phyloP scores from a whole-genome alignment of 2,888 invertebrate genomes.

The Drosophila greeni region DNA sequence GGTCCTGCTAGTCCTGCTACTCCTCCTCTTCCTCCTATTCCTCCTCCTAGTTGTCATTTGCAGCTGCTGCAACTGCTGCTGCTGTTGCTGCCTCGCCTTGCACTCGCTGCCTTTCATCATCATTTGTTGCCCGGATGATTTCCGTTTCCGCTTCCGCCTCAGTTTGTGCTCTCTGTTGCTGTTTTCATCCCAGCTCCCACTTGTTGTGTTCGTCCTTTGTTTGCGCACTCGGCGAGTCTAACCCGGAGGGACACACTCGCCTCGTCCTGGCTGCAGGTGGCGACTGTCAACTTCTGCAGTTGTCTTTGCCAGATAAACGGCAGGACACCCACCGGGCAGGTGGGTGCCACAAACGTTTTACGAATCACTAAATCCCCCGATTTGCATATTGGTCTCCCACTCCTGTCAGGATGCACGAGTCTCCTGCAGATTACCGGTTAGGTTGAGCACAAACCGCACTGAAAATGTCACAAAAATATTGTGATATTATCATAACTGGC shows the following conservation, averaged over 20 bases:
- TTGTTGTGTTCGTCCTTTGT: slow-evolving; percentile 16
- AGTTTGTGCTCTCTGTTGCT: slow-evolving; percentile 1
- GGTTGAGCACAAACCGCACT: neutral
- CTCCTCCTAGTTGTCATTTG: neutral
- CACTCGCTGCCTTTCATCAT: slow-evolving; percentile 32
- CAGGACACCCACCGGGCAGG: neutral
- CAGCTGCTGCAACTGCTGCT: slow-evolving; percentile 11
- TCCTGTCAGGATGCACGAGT: neutral
- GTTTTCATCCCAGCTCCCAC: slow-evolving; percentile 1
- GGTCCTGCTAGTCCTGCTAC: too few species aligned
- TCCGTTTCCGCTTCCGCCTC: slow-evolving; percentile 41
- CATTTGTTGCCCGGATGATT: slow-evolving; percentile 49
- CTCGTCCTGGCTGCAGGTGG: neutral
- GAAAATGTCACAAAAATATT: slow-evolving; percentile 1
- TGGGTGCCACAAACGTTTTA: slow-evolving; percentile 2
- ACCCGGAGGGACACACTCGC: neutral
- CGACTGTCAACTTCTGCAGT: slow-evolving; percentile 9
- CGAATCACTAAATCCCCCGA: slow-evolving; percentile 8
- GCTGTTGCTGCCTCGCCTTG: neutral
- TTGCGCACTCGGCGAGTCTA: neutral
- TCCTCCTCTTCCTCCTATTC: neutral
- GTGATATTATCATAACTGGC: neutral
- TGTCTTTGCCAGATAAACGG: slow-evolving; percentile 15
- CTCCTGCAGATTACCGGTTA: neutral
- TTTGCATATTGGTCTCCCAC: slow-evolving; percentile 7